These are phyloP conservation scores for Clarias gariepinus DNA, from an alignment of 2,113 vertebrate genomes.

Conservation along the genomic window DNA sequence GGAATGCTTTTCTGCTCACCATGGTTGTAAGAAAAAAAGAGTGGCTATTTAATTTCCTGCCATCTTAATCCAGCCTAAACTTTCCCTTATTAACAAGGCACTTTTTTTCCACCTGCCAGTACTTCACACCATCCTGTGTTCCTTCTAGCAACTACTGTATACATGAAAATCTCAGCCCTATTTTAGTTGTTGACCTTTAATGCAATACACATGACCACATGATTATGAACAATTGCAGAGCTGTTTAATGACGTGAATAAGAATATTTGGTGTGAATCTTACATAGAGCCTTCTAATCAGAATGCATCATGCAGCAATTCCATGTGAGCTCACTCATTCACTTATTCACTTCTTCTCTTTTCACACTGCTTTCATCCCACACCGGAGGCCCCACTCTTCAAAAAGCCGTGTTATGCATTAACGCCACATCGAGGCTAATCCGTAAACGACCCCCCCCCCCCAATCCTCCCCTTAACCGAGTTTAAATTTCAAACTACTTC, in stretches of 20 bases:
- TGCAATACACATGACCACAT: too few species aligned
- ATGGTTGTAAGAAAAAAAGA: background rate
- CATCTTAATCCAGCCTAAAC: background rate
- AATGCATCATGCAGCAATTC: background rate
- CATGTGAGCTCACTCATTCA: background rate
- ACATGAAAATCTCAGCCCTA: background rate
- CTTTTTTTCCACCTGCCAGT: background rate
- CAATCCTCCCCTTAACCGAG: background rate
- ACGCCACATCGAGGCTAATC: constrained; percentile 34
- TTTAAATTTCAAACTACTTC: constrained; percentile 43
- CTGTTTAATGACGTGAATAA: background rate
- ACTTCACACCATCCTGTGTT: too few species aligned
- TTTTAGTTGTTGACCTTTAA: background rate
- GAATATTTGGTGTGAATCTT: background rate
- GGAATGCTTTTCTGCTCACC: background rate
- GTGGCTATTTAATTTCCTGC: background rate
- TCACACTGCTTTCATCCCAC: background rate
- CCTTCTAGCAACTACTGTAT: background rate
- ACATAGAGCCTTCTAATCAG: background rate
- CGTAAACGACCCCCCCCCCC: background rate
- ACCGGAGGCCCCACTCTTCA: constrained; percentile 8
- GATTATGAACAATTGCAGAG: background rate
- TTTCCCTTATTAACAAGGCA: background rate
- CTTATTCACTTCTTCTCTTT: background rate
- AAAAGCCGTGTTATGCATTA: constrained; percentile 41